Base-by-base conservation (phyloP, 1,140 invertebrate genomes). In the Steinernema feltiae region DNA sequence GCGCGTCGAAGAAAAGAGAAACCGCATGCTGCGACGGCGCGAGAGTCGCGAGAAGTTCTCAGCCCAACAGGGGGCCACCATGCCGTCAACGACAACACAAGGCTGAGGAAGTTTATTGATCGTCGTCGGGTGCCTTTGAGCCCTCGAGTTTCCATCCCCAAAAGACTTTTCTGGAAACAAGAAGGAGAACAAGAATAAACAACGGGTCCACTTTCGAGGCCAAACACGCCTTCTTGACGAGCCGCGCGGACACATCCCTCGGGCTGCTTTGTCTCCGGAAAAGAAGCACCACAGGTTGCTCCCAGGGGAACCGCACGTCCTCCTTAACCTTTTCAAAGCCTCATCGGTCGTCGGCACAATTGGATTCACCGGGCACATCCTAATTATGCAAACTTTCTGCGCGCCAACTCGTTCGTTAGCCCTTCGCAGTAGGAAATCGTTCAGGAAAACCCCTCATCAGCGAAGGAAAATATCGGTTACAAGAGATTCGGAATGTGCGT, bases 111-210 rank as follows among this genome's bases (percentile, higher is more conserved):
- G 53, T 21, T 12, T 18, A 41, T 41, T 21, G 15, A 63, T 63
- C 24, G 53, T n/a, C n/a, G 24, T 27, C 53, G 12, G 24, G 53
- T 63, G 15, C 24, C 24, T 21, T 63, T 12, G 35, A 7, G 35
- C 7, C 35, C 35, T 63, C n/a, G 53, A 63, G 53, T 63, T 63
- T 63, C 53, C 53, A 63, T 21, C 53, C 53, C 53, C 53, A 63
- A 63, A 63, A 63, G 53, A 63, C 53, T 63, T 63, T 63, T 63
- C 53, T 63, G 53, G 53, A 63, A 63, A 63, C 53, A 15, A 63
- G 53, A 63, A 63, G 53, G 53, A 41, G 35, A 63, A 27, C 12
- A 63, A 63, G 53, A 63, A 63, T 63, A 63, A 63, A 63, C 53
- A 63, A 63, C 53, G 12, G 24, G 3, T 63, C 53, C 7, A 21